Evolutionary conservation across 2,888 invertebrate genomes (phyloP).

Genomic region (Lochmaea crataegi): DNA sequence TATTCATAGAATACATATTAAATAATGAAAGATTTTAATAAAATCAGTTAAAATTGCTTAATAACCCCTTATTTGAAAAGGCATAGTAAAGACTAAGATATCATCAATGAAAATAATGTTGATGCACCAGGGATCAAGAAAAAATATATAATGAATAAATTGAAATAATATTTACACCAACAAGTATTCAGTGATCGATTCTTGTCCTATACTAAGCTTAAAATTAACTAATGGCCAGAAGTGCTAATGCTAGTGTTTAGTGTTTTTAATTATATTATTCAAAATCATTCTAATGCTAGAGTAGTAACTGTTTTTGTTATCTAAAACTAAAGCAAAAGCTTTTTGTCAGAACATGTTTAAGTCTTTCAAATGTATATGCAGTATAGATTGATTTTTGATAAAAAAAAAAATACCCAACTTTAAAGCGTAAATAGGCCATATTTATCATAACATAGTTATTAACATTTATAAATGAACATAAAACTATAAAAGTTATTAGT

Average conservation of each 20-base stretch:
- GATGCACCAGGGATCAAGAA: neutral
- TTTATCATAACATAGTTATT: no score
- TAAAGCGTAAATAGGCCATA: no score
- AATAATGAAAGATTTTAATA: neutral
- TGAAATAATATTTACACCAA: neutral
- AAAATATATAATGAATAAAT: neutral
- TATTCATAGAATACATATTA: neutral
- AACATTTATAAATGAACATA: no score
- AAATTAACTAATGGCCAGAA: conserved; percentile 14
- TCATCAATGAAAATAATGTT: conserved; percentile 3
- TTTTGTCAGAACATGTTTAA: conserved; percentile 12
- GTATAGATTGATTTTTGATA: conserved; percentile 11
- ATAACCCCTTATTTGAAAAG: conserved; percentile 8
- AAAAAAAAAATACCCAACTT: neutral
- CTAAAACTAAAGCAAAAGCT: conserved; percentile 33
- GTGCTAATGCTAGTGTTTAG: conserved; percentile 32
- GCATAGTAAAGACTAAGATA: neutral
- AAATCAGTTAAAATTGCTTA: conserved; percentile 6
- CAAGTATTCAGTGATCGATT: conserved; percentile 5
- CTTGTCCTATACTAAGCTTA: conserved; percentile 1
- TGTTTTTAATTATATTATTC: conserved; percentile 11
- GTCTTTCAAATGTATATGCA: conserved; percentile 16
- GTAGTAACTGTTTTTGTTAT: conserved; percentile 20
- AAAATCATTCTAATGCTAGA: conserved; percentile 15
- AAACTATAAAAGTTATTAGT: no score